A percentile compares a stretch with the other conserved stretches of the same genome.
Evolutionary conservation across 2,113 vertebrate genomes (phyloP).

Genomic region (Meriones unguiculatus): DNA sequence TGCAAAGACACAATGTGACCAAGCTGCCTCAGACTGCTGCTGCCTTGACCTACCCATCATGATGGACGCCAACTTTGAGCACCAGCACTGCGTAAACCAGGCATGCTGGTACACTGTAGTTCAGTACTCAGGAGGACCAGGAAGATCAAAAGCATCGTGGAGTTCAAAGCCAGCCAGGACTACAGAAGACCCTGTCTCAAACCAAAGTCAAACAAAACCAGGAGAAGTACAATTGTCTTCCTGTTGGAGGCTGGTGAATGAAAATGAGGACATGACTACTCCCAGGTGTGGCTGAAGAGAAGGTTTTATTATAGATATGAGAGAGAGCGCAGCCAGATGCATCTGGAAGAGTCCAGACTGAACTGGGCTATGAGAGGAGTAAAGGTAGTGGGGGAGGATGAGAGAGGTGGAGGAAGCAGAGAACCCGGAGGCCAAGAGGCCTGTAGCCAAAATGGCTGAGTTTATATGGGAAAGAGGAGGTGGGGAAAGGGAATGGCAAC

Average conservation of each 20-base stretch:
- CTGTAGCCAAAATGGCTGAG: neutral
- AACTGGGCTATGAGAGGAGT: neutral
- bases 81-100: neutral
- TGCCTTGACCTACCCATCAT: neutral
- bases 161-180: neutral
- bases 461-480: neutral
- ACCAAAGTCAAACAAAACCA: neutral
- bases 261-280: neutral
- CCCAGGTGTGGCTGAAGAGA: neutral
- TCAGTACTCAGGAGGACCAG: neutral
- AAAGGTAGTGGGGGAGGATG: rapidly evolving
- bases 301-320: neutral
- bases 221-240: neutral
- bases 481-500: neutral
- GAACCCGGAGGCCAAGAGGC: neutral
- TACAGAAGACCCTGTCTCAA: neutral
- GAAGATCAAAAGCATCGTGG: neutral
- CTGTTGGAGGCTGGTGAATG: neutral
- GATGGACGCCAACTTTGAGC: neutral
- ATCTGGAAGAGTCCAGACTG: neutral
- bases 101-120: neutral
- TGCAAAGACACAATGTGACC: neutral
- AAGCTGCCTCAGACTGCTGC: neutral
- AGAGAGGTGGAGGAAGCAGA: neutral
- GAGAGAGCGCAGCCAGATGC: neutral